phyloP scores from a whole-genome alignment of 2,888 invertebrate genomes.

The Glaucopsyche alexis region DNA sequence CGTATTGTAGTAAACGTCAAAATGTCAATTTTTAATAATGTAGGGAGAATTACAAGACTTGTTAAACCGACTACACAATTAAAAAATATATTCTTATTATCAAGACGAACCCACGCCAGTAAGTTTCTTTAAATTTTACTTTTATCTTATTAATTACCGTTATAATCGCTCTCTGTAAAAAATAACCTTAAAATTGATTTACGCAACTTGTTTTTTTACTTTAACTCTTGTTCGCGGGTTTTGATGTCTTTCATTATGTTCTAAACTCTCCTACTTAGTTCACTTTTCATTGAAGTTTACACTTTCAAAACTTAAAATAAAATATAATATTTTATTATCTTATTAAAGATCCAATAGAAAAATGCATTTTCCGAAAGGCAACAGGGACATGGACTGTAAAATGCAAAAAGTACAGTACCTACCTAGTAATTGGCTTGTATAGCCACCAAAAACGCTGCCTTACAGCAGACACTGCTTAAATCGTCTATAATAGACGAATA shows the following conservation, averaged over 20 bases:
- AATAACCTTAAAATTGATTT: conserved; percentile 10
- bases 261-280: background rate
- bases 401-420: too few species aligned
- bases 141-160: conserved; percentile 37
- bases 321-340: too few species aligned
- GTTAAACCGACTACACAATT: conserved; percentile 50
- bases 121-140: conserved; percentile 38
- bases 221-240: background rate
- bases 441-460: too few species aligned
- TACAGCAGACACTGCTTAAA: too few species aligned
- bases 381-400: too few species aligned
- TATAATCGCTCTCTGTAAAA: background rate
- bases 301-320: background rate
- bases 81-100: conserved; percentile 51
- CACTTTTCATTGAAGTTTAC: background rate
- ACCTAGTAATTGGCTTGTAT: too few species aligned
- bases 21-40: conserved; percentile 73
- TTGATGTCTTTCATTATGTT: background rate
- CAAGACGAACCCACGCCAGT: conserved; percentile 58
- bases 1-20: conserved; percentile 65
- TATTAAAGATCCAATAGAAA: too few species aligned
- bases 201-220: conserved; percentile 17
- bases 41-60: conserved; percentile 59
- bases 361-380: too few species aligned
- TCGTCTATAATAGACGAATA: too few species aligned